phyloP scores from a whole-genome alignment of 2,797 vertebrate genomes.

The Coregonus suidteri region DNA sequence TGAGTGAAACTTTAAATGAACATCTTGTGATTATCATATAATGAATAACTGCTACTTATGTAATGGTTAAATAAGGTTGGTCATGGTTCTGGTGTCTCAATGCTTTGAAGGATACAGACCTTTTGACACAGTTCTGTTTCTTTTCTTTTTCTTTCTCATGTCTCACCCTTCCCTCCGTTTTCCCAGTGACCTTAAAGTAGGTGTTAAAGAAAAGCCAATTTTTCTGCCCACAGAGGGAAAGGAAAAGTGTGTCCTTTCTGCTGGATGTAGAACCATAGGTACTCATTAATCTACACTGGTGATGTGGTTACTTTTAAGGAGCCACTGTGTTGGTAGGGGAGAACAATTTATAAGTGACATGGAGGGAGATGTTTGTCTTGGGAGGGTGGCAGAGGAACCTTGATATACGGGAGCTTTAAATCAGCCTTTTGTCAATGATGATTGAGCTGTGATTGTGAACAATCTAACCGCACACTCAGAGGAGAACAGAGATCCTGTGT shows the following conservation, averaged over 20 bases:
- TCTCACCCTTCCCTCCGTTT: not conserved
- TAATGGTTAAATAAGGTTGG: slow-evolving; percentile 35
- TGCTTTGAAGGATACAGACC: slow-evolving; percentile 1
- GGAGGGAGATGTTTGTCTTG: slow-evolving; percentile 72
- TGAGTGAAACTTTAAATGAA: slow-evolving; percentile 42
- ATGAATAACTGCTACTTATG: slow-evolving; percentile 41
- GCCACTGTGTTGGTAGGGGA: slow-evolving; percentile 56
- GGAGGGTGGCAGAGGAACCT: slow-evolving; percentile 54
- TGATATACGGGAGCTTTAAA: slow-evolving; percentile 61
- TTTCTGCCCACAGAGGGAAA: slow-evolving; percentile 50
- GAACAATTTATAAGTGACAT: slow-evolving; percentile 72
- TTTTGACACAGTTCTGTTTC: not conserved
- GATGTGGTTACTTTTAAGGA: slow-evolving; percentile 58
- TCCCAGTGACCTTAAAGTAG: slow-evolving; percentile 59
- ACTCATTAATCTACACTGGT: slow-evolving; percentile 60
- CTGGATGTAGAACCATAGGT: slow-evolving; percentile 9
- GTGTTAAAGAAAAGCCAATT: slow-evolving; percentile 54
- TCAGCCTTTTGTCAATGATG: slow-evolving; percentile 73
- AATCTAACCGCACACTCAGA: slow-evolving; percentile 50
- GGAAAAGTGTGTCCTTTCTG: not conserved
- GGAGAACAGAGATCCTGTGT: slow-evolving; percentile 34
- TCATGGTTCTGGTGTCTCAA: slow-evolving; percentile 27
- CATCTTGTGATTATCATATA: slow-evolving; percentile 22
- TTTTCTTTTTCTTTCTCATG: not conserved
- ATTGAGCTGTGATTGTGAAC: slow-evolving; percentile 66